Percentiles rank a stretch among this genome's conserved stretches.
Evolutionary conservation across 2,113 vertebrate species (phyloP).

Genomic region (Mus pahari): DNA sequence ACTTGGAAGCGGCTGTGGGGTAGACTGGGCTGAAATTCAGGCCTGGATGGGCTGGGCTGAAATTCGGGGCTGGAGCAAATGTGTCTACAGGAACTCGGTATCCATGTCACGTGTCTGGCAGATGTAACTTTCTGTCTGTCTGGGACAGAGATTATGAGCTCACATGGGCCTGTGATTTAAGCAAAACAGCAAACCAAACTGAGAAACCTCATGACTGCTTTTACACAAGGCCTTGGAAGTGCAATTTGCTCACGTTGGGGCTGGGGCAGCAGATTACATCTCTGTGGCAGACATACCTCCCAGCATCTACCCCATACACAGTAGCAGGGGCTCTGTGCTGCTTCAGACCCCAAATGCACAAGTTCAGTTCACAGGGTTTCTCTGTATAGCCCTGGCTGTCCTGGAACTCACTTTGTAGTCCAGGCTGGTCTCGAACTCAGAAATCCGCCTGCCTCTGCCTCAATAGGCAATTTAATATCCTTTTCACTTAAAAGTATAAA

Average conservation of each 20-base stretch:
- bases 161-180: neutral
- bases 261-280: neutral
- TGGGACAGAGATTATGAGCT: conserved; percentile 61
- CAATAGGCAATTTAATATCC: conserved; percentile 2
- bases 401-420: no score
- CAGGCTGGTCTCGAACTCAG: no score
- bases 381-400: no score
- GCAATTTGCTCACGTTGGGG: neutral
- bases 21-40: neutral
- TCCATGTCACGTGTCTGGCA: neutral
- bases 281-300: neutral
- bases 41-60: neutral
- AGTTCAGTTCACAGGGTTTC: neutral
- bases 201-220: neutral
- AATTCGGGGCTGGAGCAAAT: neutral
- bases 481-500: conserved; percentile 15
- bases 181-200: conserved; percentile 34
- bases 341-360: neutral
- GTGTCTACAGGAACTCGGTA: neutral
- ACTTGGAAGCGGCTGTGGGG: conserved; percentile 33
- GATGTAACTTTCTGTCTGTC: conserved; percentile 65
- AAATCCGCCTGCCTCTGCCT: no score
- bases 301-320: neutral
- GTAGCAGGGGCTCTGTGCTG: neutral
- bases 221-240: neutral